Base-by-base conservation (phyloP, 2,888 invertebrate genomes). In the Limenitis camilla region DNA sequence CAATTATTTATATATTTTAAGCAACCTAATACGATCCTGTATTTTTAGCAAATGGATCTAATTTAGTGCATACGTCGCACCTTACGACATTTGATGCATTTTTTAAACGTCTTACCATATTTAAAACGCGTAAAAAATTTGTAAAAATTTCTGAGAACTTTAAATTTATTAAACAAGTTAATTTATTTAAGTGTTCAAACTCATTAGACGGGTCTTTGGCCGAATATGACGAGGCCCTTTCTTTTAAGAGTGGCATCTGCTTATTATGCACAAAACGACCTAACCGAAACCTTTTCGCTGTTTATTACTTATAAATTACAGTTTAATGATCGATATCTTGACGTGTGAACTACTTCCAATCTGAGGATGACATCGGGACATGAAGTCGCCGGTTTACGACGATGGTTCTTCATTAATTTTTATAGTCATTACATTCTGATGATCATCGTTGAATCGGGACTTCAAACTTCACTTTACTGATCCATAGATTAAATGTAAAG, bases 361-460 rank as follows among this genome's bases (percentile, higher is more conserved):
- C 56, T 50, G 56, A 59, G 58, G 61, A 59, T 52, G 57, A 52
- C 59, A 62, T 56, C 56, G 52, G 40, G 53, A 52, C 55, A 58
- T 62, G 56, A 63, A 61, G 55, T 61, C 55, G 43, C 56, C 51
- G 52, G 49, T 63, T 66, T 62, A 66, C 61, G 63, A 61, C 52
- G 49, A 30, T 55, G 44, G 41, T 41, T 55, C 53, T 59, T 61
- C 61, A 61, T 64, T 63, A 65, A 59, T 58, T 63, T 64, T 65
- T 64, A 65, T 61, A 56, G 59, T 48, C 61, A 59, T 64, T 60
- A 61, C 33, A 47, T 52, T 48, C 44, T 45, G 58, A 56, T 52
- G 55, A 54, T 40, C 49, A 55, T 40, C 19, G 19, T 19, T 19
- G 19, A 19, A 19, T 19, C 2, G 19, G 19, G 19, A 19, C 19